Evolutionary conservation across 2,797 vertebrate species (phyloP), one percentile per base, ranked within the genome.

Genomic region (Mormyrops attenuatus): DNA sequence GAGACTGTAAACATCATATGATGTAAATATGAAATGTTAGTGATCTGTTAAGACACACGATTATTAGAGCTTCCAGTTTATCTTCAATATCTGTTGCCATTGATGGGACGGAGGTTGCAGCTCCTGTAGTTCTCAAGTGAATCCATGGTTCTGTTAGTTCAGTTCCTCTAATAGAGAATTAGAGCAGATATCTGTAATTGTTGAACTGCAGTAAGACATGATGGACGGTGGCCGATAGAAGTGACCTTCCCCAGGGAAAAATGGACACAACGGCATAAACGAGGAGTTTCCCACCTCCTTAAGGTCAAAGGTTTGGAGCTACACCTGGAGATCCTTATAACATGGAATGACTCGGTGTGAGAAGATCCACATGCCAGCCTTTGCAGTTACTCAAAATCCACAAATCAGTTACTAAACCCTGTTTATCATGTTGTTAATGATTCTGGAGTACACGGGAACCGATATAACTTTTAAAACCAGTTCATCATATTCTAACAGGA

Each of bases 351-450:
- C 88, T 88, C 53, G 5, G 89, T 90, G 91, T 87, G 91, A 91
- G 90, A 90, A 90, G 91, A 93, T 90, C 88, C 82, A 60, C 85
- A 47, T 89, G 89, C 47, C 44, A 87, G 52, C 87, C 89, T 44
- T 90, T 91, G 93, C 90, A 90, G 91, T 89, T 89, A 94, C 90
- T 89, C 66, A 93, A 92, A 91, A 94, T 93, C 93, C 94, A 94
- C 93, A 94, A 96, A 96, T 96, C 90, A 96, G 95, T 97, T 94
- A 96, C 95, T 85, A 93, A 91, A 92, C 88, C 91, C 92, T 77
- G 90, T 94, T 94, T 94, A 94, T 93, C 91, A 90, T 91, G 92
- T 90, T 94, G 96, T 97, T 96, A 96, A 96, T 97, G 95, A 96
- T 96, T 97, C 93, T 89, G 94, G 84, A 90, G 26, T 92, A 93